Conservation (phyloP, 2,113 vertebrate species). For the Cochlearius cochlearius region DNA sequence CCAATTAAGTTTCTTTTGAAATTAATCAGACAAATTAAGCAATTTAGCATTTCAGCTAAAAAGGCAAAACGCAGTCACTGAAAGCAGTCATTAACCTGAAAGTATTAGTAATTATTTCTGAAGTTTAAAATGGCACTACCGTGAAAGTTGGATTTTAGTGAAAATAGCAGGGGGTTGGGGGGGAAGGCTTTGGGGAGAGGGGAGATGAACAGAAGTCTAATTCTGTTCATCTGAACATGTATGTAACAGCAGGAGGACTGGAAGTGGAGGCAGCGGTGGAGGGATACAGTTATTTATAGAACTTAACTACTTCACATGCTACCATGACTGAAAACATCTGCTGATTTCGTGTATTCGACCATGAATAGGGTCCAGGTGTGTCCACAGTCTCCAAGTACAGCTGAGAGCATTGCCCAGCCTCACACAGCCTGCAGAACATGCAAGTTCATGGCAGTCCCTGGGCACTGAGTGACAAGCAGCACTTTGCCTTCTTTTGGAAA, state of each 20-base stretch:
- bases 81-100: background rate
- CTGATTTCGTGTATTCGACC: too few species aligned
- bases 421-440: fast-evolving
- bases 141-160: background rate
- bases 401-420: too few species aligned
- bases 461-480: background rate
- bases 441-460: too few species aligned
- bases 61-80: background rate
- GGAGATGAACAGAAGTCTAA: background rate
- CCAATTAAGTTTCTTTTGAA: background rate
- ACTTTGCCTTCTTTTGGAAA: background rate
- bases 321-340: background rate
- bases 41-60: background rate
- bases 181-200: background rate
- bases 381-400: background rate
- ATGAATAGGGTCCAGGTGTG: background rate
- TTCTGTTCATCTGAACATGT: background rate
- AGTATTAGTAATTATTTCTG: background rate
- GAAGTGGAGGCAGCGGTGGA: background rate
- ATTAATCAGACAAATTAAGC: background rate
- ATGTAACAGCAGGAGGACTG: background rate
- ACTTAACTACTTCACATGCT: background rate
- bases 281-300: background rate
- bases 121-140: background rate
- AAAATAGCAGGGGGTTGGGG: background rate